Evolutionary conservation across 2,113 vertebrate species (phyloP), one percentile per base, ranked within the genome.

Genomic region (Hippocampus zosterae): DNA sequence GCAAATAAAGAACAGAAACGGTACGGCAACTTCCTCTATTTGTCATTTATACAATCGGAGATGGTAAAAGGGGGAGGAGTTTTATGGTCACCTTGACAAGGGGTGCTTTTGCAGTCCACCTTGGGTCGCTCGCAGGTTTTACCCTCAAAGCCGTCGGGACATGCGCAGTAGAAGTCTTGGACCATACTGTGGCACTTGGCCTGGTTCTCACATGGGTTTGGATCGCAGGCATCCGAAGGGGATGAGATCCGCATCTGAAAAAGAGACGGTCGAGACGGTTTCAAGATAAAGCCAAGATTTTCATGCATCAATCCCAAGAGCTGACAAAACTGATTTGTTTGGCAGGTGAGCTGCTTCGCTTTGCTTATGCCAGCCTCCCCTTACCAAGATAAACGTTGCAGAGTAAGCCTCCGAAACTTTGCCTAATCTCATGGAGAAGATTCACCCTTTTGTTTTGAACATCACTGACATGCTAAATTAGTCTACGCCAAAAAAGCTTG

Each of bases 111-210:
- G 90, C 97, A 98, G 61, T 88, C 90, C 77, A 93, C 94, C 80
- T 95, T 93, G 48, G 91, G 92, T 69, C 88, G 90, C 0, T 93
- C 94, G 46, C 97, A 99, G 75, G 94, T 96, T 88, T 98, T 98
- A 23, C 97, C 97, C 25, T 94, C 91, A 18, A 92, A 91, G 83
- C 93, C 94, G 55, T 98, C 97, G 0, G 92, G 91, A 79, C 97
- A 99, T 0, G 95, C 95, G 4, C 97, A 99, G 88, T 96, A 98
- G 81, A 97, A 99, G 82, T 98, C 96, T 13, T 91, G 92, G 27
- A 91, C 90, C 81, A 98, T 87, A 85, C 91, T 92, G 80, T 98
- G 95, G 86, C 97, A 99, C 42, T 81, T 86, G 29, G 96, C 97
- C 16, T 89, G 90, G 5, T 97, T 95, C 84, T 93, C 92, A 84